Conservation (phyloP, 2,888 invertebrate species). For the Leptopterna dolabrata region DNA sequence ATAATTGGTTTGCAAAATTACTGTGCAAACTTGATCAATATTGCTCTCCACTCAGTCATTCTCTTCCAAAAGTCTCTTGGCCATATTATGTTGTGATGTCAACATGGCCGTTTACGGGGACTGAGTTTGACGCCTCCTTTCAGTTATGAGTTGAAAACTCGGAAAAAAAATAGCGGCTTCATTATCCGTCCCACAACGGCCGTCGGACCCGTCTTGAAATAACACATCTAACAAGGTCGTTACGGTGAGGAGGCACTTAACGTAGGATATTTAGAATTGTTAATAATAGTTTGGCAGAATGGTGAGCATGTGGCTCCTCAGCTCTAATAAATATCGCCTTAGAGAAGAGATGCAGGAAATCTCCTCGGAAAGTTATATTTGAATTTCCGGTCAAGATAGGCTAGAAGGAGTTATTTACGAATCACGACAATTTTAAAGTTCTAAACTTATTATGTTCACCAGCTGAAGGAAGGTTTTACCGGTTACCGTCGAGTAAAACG, state of each 20-base stretch:
- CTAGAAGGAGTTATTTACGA: constrained; percentile 34
- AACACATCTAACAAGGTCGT: constrained; percentile 25
- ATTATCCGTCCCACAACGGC: constrained; percentile 9
- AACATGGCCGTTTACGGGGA: too few species aligned
- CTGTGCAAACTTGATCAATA: too few species aligned
- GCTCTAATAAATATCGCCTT: constrained; percentile 50
- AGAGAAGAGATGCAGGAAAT: constrained; percentile 50
- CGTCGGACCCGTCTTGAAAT: constrained; percentile 5
- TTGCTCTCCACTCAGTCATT: too few species aligned
- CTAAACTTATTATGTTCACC: constrained; percentile 47
- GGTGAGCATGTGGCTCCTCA: constrained; percentile 44
- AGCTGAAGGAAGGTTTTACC: constrained; percentile 13
- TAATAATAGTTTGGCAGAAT: constrained; percentile 52
- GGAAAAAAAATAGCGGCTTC: neutral
- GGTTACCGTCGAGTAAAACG: constrained; percentile 6
- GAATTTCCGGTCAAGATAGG: constrained; percentile 49
- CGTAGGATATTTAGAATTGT: constrained; percentile 33
- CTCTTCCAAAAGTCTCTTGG: too few species aligned
- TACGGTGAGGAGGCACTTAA: constrained; percentile 37
- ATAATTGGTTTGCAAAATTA: too few species aligned
- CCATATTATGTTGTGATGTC: too few species aligned
- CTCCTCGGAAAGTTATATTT: constrained; percentile 45
- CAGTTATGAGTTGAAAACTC: too few species aligned
- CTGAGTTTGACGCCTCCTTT: too few species aligned
- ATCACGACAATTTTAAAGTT: constrained; percentile 51